phyloP scores from a whole-genome alignment of 2,888 invertebrate genomes.

The Rhyacophila evoluta region DNA sequence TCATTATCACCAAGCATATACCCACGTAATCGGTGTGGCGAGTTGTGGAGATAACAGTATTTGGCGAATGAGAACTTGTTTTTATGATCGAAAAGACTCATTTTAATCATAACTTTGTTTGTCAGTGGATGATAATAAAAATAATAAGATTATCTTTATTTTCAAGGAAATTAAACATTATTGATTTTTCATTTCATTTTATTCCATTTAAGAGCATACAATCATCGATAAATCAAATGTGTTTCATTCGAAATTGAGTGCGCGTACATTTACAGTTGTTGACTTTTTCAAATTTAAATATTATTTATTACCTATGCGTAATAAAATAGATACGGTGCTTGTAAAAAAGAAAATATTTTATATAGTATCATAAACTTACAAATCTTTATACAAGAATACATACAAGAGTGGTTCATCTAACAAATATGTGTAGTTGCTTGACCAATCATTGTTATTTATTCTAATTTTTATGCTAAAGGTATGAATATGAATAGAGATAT shows the following conservation, averaged over 20 bases:
- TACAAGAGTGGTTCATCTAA: conserved; percentile 6
- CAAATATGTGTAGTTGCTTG: neutral
- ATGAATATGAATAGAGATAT: no score
- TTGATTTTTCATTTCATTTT: conserved; percentile 29
- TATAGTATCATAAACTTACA: neutral
- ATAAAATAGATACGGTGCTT: neutral
- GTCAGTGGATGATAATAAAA: no score
- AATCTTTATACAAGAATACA: neutral
- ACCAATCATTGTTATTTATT: neutral
- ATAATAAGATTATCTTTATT: no score
- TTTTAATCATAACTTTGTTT: no score
- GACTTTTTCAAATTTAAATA: neutral
- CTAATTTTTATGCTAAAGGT: neutral
- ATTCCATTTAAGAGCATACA: conserved; percentile 38
- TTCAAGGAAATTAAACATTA: neutral
- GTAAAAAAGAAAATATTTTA: neutral
- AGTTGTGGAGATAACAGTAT: no score
- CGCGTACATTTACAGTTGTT: conserved; percentile 5
- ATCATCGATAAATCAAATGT: conserved; percentile 17
- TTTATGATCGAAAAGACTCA: no score
- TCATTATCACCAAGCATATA: no score
- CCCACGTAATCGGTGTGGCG: no score
- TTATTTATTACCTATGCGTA: neutral
- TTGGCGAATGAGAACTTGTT: no score
- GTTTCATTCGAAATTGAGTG: conserved; percentile 11